These are phyloP conservation scores for Archips xylosteana DNA, from an alignment of 2,888 invertebrate genomes.

Conservation along the genomic window DNA sequence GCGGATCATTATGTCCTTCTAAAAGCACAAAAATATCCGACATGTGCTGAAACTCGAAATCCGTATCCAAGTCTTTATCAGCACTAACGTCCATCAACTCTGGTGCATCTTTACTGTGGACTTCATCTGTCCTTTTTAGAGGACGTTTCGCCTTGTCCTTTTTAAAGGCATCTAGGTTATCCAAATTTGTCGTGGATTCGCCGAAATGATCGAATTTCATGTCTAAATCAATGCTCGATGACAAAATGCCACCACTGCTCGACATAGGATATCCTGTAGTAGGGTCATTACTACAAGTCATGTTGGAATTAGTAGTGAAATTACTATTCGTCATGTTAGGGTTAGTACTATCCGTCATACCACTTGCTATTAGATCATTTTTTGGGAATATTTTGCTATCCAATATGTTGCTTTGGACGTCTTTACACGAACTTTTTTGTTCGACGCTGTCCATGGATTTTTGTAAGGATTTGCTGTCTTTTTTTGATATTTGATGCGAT, in stretches of 20 bases:
- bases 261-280: conserved; percentile 79
- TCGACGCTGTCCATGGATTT: conserved; percentile 72
- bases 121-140: conserved; percentile 61
- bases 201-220: conserved; percentile 89
- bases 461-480: conserved; percentile 69
- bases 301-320: conserved; percentile 77
- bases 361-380: conserved; percentile 67
- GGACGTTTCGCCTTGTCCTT: conserved; percentile 54
- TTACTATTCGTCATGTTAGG: conserved; percentile 78
- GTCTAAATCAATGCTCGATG: conserved; percentile 81
- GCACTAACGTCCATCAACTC: conserved; percentile 47
- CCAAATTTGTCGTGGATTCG: conserved; percentile 73
- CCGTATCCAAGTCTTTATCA: conserved; percentile 48
- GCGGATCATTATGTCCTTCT: conserved; percentile 91
- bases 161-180: conserved; percentile 62
- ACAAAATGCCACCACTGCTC: conserved; percentile 71
- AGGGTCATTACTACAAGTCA: conserved; percentile 75
- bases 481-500: conserved; percentile 62
- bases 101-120: conserved; percentile 57
- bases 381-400: conserved; percentile 69
- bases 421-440: conserved; percentile 72
- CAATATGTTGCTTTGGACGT: conserved; percentile 70
- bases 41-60: conserved; percentile 86
- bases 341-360: conserved; percentile 75
- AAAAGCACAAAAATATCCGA: conserved; percentile 89